Conservation (phyloP, 2,797 vertebrate species). For the Phoxinus dragarum region DNA sequence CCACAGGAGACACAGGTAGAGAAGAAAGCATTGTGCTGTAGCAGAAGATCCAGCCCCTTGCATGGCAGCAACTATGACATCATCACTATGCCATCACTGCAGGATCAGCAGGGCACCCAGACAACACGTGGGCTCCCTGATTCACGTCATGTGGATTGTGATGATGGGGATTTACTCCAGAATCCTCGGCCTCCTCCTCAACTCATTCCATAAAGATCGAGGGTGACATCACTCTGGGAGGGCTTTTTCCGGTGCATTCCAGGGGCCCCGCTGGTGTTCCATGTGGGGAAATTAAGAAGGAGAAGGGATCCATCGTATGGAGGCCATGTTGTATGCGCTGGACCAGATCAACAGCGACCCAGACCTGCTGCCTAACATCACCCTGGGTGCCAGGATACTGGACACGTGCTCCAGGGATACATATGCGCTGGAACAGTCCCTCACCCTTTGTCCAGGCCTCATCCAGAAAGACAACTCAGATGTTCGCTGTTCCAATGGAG, state of each 20-base stretch:
- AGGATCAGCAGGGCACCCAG: not conserved
- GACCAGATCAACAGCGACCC: conserved; percentile 93
- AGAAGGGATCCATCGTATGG: conserved; percentile 91
- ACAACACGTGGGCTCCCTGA: conserved; percentile 56
- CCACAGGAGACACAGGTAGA: conserved; percentile 71
- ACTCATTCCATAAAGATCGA: conserved; percentile 89
- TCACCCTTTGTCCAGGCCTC: conserved; percentile 89
- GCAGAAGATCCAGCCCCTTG: conserved; percentile 57
- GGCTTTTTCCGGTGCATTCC: conserved; percentile 89
- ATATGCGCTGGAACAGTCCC: conserved; percentile 89
- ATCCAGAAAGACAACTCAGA: conserved; percentile 86
- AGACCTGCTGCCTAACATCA: conserved; percentile 87
- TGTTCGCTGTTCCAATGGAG: conserved; percentile 85
- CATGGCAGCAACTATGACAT: conserved; percentile 73
- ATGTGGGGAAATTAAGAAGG: conserved; percentile 89
- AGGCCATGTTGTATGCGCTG: conserved; percentile 93
- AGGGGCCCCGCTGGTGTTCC: conserved; percentile 84
- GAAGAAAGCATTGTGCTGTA: conserved; percentile 68
- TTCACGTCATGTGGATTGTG: conserved; percentile 68
- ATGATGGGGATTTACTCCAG: conserved; percentile 60
- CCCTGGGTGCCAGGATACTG: conserved; percentile 87
- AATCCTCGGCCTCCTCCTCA: conserved; percentile 60
- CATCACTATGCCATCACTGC: conserved; percentile 58
- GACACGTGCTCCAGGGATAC: conserved; percentile 93
- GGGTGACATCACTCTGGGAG: conserved; percentile 89